Evolutionary conservation across 2,888 invertebrate species (phyloP).

Genomic region (Uropetala carovei): DNA sequence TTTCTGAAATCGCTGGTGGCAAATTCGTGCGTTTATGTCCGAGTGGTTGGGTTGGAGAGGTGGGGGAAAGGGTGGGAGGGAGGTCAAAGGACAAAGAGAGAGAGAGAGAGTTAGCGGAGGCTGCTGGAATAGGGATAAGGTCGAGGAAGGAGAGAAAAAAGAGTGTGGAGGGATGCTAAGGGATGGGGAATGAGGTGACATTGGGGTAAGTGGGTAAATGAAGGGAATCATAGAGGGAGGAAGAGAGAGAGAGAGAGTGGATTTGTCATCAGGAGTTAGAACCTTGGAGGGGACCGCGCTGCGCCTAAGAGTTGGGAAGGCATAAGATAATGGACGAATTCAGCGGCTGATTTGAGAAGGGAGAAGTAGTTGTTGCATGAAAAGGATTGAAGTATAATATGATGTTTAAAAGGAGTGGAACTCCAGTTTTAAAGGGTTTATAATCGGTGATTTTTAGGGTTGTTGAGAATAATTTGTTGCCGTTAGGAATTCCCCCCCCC

Average conservation of each 20-base stretch:
- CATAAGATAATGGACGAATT: background rate
- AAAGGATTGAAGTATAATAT: too few species aligned
- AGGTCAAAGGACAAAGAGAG: background rate
- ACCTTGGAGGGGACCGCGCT: background rate
- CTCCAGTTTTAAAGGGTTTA: too few species aligned
- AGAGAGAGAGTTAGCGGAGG: background rate
- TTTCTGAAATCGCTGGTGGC: background rate
- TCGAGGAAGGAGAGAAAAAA: too few species aligned
- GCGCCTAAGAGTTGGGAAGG: constrained; percentile 5
- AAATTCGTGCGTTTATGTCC: background rate
- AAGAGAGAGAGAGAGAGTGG: background rate
- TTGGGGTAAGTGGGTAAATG: too few species aligned
- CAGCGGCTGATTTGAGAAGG: background rate
- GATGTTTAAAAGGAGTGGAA: too few species aligned
- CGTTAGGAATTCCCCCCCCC: too few species aligned
- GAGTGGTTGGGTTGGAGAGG: background rate
- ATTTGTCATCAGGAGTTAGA: background rate
- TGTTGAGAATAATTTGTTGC: too few species aligned
- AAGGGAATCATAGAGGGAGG: too few species aligned
- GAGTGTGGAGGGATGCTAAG: too few species aligned
- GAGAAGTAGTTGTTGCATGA: background rate
- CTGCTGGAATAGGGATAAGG: background rate
- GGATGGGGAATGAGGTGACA: too few species aligned
- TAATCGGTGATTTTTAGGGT: too few species aligned
- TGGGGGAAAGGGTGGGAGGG: background rate